Conservation (phyloP, 2,888 invertebrate species). For the Drosophila lutescens region DNA sequence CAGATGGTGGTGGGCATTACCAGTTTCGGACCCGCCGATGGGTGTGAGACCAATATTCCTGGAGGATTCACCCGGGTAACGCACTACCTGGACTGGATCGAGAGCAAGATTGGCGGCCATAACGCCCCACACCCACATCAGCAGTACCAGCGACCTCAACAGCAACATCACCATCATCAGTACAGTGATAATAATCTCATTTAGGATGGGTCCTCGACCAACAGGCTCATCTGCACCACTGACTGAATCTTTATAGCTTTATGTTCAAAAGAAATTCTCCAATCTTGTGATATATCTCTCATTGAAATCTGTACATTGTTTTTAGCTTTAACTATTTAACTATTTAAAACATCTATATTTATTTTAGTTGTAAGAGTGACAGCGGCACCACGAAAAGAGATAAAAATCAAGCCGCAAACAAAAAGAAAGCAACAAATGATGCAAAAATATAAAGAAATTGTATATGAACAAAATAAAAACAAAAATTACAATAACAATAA, state of each 20-base stretch:
- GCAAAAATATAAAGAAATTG: slow-evolving; percentile 48
- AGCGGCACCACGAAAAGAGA: slow-evolving; percentile 2
- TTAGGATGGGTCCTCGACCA: slow-evolving; percentile 20
- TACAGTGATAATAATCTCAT: slow-evolving; percentile 69
- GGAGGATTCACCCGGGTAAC: slow-evolving; percentile 83
- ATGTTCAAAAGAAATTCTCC: slow-evolving; percentile 41
- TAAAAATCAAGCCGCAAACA: slow-evolving; percentile 36
- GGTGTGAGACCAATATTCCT: slow-evolving; percentile 82
- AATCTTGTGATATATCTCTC: slow-evolving; percentile 72
- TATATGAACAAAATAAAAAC: slow-evolving; percentile 49
- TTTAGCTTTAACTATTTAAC: slow-evolving; percentile 57
- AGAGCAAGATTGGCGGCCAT: slow-evolving; percentile 76
- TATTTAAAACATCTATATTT: slow-evolving; percentile 69
- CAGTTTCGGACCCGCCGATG: slow-evolving; percentile 82
- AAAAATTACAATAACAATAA: slow-evolving; percentile 45
- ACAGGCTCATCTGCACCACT: slow-evolving; percentile 19
- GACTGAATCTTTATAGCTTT: slow-evolving; percentile 72
- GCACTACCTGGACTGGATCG: slow-evolving; percentile 82
- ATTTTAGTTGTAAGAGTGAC: slow-evolving; percentile 67
- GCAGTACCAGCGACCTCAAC: slow-evolving; percentile 18
- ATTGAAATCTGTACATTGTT: slow-evolving; percentile 56
- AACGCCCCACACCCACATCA: slow-evolving; percentile 10
- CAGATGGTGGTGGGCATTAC: slow-evolving; percentile 82
- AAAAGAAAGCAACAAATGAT: slow-evolving; percentile 64
- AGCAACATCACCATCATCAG: slow-evolving; percentile 28